Evolutionary conservation across 2,113 vertebrate genomes (phyloP), one percentile per base, ranked within the genome.

Genomic region (Laterallus jamaicensis): DNA sequence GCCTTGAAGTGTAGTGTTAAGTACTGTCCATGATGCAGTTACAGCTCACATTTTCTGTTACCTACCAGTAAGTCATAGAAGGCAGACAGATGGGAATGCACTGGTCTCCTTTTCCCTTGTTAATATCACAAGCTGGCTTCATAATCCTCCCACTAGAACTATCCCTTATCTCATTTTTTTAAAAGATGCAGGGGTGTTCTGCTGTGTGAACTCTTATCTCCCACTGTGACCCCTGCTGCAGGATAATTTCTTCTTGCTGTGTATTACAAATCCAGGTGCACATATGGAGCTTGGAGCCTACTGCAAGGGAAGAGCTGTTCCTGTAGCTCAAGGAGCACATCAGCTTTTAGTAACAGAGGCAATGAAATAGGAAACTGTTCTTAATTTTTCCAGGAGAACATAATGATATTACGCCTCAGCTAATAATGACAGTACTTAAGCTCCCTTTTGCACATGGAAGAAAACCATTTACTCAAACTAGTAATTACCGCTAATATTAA

Each of bases 51-150:
- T 21, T n/a, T 40, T 50, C 56, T 31, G 16, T 25, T 15, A 6
- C 20, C 29, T 40, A 3, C 18, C 24, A 15, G 7, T 0, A 1
- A 39, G 20, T n/a, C 32, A 8, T 0, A 47, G 40, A 63, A 49
- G 37, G 31, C 52, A 91, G 37, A 24, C 13, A 67, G 37, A 16
- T 17, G 15, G 50, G 37, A 83, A 81, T 5, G 11, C n/a, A 12
- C 28, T 75, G 16, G 7, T 12, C 18, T 58, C 8, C 15, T 68
- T 54, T 54, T 16, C 4, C 42, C 18, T 16, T 64, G 42, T 39
- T 42, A 49, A 44, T 64, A 10, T 6, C 21, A 31, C 11, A n/a
- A 73, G 5, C 16, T 22, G 73, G 8, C 44, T 67, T 18, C 32
- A 40, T 67, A 86, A 81, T 77, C 70, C 0, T 0, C 71, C 82